Conservation (phyloP, 2,797 vertebrate genomes). For the Tokudaia tokunoshimensis region DNA sequence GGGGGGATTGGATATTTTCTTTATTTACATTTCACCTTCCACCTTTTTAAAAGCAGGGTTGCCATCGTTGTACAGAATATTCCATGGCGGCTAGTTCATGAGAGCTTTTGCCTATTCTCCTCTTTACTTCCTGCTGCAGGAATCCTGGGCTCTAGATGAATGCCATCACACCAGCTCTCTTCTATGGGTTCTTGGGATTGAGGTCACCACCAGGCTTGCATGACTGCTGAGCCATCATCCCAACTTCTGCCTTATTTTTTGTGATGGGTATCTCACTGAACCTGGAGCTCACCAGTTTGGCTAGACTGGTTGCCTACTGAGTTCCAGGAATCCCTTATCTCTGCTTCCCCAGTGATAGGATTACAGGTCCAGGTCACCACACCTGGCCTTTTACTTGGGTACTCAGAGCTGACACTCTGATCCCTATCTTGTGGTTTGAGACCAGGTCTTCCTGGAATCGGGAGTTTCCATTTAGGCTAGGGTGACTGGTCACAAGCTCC, state of each 20-base stretch:
- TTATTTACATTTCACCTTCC: too few relatives aligned
- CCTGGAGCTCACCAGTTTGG: not conserved
- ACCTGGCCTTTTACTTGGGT: not conserved
- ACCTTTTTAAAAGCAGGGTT: not conserved
- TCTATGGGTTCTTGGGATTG: not conserved
- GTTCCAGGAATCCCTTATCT: not conserved
- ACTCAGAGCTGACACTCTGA: not conserved
- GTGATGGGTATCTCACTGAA: not conserved
- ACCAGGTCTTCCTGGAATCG: not conserved
- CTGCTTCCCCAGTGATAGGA: not conserved
- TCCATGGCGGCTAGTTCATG: not conserved
- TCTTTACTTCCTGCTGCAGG: not conserved
- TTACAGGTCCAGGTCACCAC: not conserved
- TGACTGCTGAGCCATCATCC: not conserved
- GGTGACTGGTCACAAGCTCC: not conserved
- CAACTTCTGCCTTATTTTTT: not conserved
- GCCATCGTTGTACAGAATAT: not conserved
- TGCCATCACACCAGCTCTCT: not conserved
- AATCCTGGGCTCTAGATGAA: too few relatives aligned
- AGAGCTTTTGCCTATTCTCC: not conserved
- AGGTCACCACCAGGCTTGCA: not conserved
- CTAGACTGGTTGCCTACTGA: not conserved
- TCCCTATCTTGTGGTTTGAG: not conserved
- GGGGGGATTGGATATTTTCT: too few relatives aligned
- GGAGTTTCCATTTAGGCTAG: not conserved